Evolutionary conservation across 2,888 invertebrate species (phyloP).

Genomic region (Trisateles emortualis): DNA sequence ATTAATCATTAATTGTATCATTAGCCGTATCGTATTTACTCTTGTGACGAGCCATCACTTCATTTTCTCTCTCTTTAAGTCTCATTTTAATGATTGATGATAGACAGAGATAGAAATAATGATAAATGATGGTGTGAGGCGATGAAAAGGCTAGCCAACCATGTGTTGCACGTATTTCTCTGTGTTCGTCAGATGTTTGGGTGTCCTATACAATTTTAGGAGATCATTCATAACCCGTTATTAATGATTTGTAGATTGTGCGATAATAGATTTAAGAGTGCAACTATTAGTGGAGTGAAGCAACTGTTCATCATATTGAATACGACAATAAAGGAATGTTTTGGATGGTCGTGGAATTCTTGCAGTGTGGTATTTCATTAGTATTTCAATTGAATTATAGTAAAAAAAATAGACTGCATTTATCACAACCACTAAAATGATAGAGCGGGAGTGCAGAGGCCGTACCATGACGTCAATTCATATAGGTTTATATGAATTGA

Average conservation of each 20-base stretch:
- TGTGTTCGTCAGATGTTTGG: slow-evolving; percentile 71
- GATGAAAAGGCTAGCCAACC: slow-evolving; percentile 79
- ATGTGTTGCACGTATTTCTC: slow-evolving; percentile 71
- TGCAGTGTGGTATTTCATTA: neutral
- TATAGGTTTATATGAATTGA: too few relatives aligned
- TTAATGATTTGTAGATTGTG: slow-evolving; percentile 69
- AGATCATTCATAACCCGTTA: slow-evolving; percentile 79
- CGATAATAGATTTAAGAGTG: slow-evolving; percentile 66
- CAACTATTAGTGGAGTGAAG: slow-evolving; percentile 40
- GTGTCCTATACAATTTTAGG: slow-evolving; percentile 76
- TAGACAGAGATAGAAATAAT: slow-evolving; percentile 63
- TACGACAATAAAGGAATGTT: slow-evolving; percentile 6
- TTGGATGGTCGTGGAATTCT: neutral
- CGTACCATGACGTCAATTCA: too few relatives aligned
- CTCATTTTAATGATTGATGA: slow-evolving; percentile 84
- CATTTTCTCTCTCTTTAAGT: slow-evolving; percentile 86
- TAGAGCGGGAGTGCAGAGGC: too few relatives aligned
- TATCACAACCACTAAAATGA: too few relatives aligned
- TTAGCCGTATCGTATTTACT: slow-evolving; percentile 80
- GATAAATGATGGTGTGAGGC: slow-evolving; percentile 75
- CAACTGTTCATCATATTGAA: slow-evolving; percentile 40
- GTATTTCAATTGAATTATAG: too few relatives aligned
- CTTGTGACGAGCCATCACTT: slow-evolving; percentile 70
- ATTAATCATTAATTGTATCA: slow-evolving; percentile 85
- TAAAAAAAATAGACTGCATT: too few relatives aligned